phyloP scores from a whole-genome alignment of 2,888 invertebrate species.

The Sphaerophoria rueppellii region DNA sequence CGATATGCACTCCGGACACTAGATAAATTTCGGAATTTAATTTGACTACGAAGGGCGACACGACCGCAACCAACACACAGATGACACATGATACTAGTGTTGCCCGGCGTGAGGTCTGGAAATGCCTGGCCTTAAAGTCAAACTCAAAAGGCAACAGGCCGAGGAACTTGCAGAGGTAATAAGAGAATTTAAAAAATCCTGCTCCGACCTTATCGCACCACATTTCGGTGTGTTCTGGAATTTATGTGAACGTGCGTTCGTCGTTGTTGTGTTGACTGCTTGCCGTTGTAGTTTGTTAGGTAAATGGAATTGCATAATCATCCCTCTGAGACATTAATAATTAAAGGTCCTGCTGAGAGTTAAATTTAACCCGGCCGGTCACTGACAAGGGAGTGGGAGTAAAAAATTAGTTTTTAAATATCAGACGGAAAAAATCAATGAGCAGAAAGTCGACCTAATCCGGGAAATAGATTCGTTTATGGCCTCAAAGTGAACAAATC shows the following conservation, averaged over 20 bases:
- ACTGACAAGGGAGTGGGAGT: background rate
- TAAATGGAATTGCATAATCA: constrained; percentile 53
- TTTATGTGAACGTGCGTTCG: background rate
- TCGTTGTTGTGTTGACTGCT: background rate
- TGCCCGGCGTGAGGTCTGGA: constrained; percentile 29
- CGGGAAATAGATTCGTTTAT: background rate
- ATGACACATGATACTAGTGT: constrained; percentile 44
- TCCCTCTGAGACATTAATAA: constrained; percentile 43
- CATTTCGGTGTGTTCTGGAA: constrained; percentile 18
- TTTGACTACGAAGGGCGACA: constrained; percentile 49
- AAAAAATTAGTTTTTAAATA: constrained; percentile 14
- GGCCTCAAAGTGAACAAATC: constrained; percentile 26
- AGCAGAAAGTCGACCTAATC: background rate
- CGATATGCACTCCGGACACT: constrained; percentile 47
- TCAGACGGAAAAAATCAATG: background rate
- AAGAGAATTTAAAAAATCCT: constrained; percentile 30
- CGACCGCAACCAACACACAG: constrained; percentile 38
- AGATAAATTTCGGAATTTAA: constrained; percentile 50
- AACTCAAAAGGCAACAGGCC: constrained; percentile 47
- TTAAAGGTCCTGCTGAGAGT: constrained; percentile 32
- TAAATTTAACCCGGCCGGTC: background rate
- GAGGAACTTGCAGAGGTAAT: constrained; percentile 48
- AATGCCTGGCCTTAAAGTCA: constrained; percentile 28
- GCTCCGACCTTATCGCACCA: constrained; percentile 52
- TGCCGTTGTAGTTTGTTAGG: background rate